phyloP scores from a whole-genome alignment of 1,140 invertebrate species.

The Cecropterus lyciades region DNA sequence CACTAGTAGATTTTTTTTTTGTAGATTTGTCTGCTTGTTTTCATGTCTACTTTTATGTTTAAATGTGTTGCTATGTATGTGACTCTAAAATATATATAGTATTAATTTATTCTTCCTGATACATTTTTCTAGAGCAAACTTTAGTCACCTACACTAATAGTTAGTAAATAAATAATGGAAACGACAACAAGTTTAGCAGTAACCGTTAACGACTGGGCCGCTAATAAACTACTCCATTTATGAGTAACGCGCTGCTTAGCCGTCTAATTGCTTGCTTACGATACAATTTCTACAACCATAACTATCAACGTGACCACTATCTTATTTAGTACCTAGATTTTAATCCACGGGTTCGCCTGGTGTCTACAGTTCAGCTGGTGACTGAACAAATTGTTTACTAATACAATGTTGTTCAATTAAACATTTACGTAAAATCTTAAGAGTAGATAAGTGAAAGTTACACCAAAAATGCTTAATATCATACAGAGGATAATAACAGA shows the following conservation, averaged over 20 bases:
- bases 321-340: slow-evolving; percentile 21
- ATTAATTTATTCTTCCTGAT: too few species aligned
- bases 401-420: background rate
- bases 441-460: too few species aligned
- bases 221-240: slow-evolving; percentile 31
- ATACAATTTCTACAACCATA: slow-evolving; percentile 35
- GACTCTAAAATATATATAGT: too few species aligned
- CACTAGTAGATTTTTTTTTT: too few species aligned
- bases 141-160: slow-evolving; percentile 12
- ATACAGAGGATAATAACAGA: too few species aligned
- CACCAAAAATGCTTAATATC: too few species aligned
- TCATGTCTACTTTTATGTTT: too few species aligned
- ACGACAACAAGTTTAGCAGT: slow-evolving; percentile 20
- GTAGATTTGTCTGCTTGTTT: too few species aligned
- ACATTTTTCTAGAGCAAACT: background rate
- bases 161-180: slow-evolving; percentile 20
- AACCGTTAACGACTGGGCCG: slow-evolving; percentile 27
- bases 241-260: slow-evolving; percentile 31
- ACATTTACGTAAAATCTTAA: too few species aligned
- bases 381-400: background rate
- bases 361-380: background rate
- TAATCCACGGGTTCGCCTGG: slow-evolving; percentile 1
- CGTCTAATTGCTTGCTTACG: slow-evolving; percentile 35
- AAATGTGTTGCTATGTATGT: too few species aligned
- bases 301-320: slow-evolving; percentile 18